These are phyloP conservation scores for Luffia ferchaultella DNA, from an alignment of 2,888 invertebrate species.

Conservation along the genomic window DNA sequence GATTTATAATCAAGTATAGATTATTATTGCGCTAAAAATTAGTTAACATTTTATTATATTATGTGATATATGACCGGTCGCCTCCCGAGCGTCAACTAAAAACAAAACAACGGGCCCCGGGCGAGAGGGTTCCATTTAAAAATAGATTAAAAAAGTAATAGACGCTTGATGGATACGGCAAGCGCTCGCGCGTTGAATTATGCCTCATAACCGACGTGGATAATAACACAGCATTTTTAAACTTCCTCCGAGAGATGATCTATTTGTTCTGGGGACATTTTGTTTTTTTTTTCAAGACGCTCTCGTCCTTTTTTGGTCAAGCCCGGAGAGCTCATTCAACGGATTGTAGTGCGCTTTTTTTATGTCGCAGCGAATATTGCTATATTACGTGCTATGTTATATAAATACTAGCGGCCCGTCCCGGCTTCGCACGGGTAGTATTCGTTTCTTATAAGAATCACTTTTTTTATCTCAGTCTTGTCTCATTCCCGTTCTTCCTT, in stretches of 20 bases:
- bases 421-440: too few species aligned
- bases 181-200: slow-evolving; percentile 27
- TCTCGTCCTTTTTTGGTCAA: neutral
- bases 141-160: slow-evolving; percentile 34
- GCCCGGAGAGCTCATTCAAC: neutral
- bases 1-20: too few species aligned
- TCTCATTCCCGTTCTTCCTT: too few species aligned
- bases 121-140: slow-evolving; percentile 19
- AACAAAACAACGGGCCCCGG: neutral
- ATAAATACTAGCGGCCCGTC: too few species aligned
- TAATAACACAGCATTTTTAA: slow-evolving; percentile 23
- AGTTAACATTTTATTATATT: too few species aligned
- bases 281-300: neutral
- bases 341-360: too few species aligned
- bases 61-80: neutral
- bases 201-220: slow-evolving; percentile 24
- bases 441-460: too few species aligned
- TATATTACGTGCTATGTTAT: too few species aligned
- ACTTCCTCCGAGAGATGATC: slow-evolving; percentile 24
- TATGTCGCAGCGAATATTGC: too few species aligned
- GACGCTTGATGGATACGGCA: slow-evolving; percentile 23
- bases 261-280: slow-evolving; percentile 18
- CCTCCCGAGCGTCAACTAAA: neutral
- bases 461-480: too few species aligned
- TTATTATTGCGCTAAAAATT: too few species aligned